Evolutionary conservation across 1,140 invertebrate species (phyloP), one percentile per base, ranked within the genome.

Genomic region (Drosophila nigromelanica): DNA sequence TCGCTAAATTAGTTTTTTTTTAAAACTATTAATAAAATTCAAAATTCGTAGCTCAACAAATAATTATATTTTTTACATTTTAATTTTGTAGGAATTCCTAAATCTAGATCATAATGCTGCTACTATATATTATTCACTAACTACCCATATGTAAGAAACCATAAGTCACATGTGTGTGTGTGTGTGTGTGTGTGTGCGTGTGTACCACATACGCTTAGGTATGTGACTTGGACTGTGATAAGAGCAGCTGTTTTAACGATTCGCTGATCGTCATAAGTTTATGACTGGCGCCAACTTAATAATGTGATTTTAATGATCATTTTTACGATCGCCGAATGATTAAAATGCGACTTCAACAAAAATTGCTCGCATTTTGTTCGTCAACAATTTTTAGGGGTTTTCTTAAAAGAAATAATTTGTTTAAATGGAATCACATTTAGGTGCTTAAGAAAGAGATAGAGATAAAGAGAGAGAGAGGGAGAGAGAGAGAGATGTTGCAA

Each of bases 211-310:
- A n/a, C 4, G 5, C 51, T 18, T 37, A 1, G 3, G 30, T 63
- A 47, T 52, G 39, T 40, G 42, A 42, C 18, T 4, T 35, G 33
- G 8, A 4, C 21, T 51, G 39, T 75, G 75, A 74, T 77, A 82
- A 81, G 67, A 50, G 76, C 66, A 47, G 61, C 35, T 64, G 61
- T 64, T 79, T 69, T 68, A 50, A 80, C 48, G 64, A 75, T 52
- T 67, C 55, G 73, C n/a, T 50, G 68, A 7, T 67, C 59, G 60
- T 75, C 59, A 70, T 67, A 75, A 43, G 50, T 80, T 89, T 86
- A 90, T 76, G 75, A 71, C 67, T 90, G 86, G 86, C 87, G 86
- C 86, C 86, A 90, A 81, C 71, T 62, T 68, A 58, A 78, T 76
- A 73, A 82, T 71, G 47, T 54, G 59, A 67, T 60, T 80, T 81